Percentiles rank a stretch among this genome's conserved stretches.
These are phyloP conservation scores for Nomada lathburiana DNA, from an alignment of 2,888 invertebrate species.

Conservation along the genomic window DNA sequence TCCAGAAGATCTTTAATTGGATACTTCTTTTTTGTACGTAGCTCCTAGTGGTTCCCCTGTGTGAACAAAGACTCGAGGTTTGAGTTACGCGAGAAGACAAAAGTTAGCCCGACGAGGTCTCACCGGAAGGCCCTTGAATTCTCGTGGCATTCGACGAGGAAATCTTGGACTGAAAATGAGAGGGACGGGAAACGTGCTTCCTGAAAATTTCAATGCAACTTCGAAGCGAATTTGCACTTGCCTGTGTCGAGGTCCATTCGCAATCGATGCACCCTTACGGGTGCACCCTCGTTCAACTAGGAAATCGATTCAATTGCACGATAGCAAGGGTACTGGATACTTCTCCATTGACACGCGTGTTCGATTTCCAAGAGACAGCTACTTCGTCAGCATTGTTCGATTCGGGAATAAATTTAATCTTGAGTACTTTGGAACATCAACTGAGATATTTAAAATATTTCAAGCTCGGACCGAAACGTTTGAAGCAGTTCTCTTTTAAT, in stretches of 20 bases:
- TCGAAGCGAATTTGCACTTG: background rate
- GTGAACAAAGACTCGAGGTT: background rate
- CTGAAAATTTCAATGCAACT: conserved; percentile 38
- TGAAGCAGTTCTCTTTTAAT: conserved; percentile 1
- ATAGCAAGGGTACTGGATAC: conserved; percentile 37
- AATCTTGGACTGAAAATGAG: background rate
- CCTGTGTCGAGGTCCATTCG: background rate
- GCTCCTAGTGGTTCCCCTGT: conserved; percentile 8
- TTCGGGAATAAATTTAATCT: too few relatives aligned
- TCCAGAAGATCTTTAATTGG: conserved; percentile 40
- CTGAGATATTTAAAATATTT: background rate
- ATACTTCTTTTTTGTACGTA: background rate
- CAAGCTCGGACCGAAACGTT: background rate
- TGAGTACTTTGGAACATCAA: background rate
- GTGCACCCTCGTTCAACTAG: conserved; percentile 7
- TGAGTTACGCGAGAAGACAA: conserved; percentile 18
- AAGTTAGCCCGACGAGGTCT: conserved; percentile 16
- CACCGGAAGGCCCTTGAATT: conserved; percentile 1
- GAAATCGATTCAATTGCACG: conserved; percentile 47
- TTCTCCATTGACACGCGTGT: conserved; percentile 48
- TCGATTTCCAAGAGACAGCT: conserved; percentile 53
- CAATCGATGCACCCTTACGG: conserved; percentile 20
- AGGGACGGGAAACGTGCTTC: background rate
- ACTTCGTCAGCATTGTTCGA: conserved; percentile 2
- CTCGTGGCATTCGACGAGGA: background rate